These are phyloP conservation scores for Entomobrya multifasciata DNA, from an alignment of 2,888 invertebrate genomes.

Conservation along the genomic window DNA sequence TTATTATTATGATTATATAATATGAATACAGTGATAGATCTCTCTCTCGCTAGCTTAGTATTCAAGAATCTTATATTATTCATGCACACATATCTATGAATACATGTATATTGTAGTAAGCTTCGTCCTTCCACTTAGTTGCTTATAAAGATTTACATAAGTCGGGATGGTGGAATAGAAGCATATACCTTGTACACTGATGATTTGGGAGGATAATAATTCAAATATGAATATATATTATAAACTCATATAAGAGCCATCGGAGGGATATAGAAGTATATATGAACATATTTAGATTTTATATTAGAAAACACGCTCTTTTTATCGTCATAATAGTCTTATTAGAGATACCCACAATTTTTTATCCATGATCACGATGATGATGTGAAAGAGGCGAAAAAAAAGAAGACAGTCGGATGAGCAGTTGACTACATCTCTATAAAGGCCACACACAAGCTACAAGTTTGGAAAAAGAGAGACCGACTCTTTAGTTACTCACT, in stretches of 20 bases:
- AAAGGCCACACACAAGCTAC: constrained; percentile 79
- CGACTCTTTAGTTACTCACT: constrained; percentile 64
- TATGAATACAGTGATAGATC: constrained; percentile 61
- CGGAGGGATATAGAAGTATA: neutral
- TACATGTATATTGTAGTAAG: constrained; percentile 19
- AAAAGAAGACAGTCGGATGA: constrained; percentile 69
- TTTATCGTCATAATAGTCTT: constrained; percentile 51
- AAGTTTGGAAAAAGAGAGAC: constrained; percentile 57
- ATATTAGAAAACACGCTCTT: constrained; percentile 38
- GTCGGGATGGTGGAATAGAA: neutral
- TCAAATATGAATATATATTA: constrained; percentile 21
- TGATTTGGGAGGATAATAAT: constrained; percentile 42
- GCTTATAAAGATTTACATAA: constrained; percentile 66
- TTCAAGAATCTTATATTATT: constrained; percentile 1
- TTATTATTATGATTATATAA: constrained; percentile 70
- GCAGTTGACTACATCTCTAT: constrained; percentile 78
- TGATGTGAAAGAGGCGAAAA: constrained; percentile 39
- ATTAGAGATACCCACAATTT: constrained; percentile 45
- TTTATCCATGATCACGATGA: constrained; percentile 44
- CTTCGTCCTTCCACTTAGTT: constrained; percentile 58
- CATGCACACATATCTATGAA: neutral
- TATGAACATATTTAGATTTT: constrained; percentile 3
- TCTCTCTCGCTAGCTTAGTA: neutral
- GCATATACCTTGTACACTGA: neutral
- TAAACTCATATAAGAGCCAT: neutral